A percentile compares a stretch with the other conserved stretches of the same genome.
Conservation (phyloP, 2,888 invertebrate genomes). For the Clepsis dumicolana region DNA sequence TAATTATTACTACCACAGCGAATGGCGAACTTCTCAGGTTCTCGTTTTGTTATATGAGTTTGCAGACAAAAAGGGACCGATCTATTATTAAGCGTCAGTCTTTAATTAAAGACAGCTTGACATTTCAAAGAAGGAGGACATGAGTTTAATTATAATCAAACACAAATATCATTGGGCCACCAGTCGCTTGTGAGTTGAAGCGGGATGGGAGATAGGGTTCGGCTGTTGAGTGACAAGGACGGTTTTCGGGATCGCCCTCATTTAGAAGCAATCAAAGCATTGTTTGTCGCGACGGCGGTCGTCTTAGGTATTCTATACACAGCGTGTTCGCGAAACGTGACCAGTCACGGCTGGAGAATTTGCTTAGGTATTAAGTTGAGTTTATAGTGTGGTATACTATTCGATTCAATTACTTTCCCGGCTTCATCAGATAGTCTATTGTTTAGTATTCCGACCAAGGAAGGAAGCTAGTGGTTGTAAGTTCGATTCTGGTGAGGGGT, state of each 20-base stretch:
- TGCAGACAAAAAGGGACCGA: conserved; percentile 65
- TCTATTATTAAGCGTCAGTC: conserved; percentile 73
- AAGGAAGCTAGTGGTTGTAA: too few species aligned
- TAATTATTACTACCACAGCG: conserved; percentile 41
- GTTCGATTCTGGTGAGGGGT: too few species aligned
- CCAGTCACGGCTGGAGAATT: background rate
- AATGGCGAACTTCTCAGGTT: conserved; percentile 49
- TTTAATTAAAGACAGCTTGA: conserved; percentile 85
- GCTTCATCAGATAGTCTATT: background rate
- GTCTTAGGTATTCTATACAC: conserved; percentile 38
- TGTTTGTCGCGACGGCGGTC: conserved; percentile 71
- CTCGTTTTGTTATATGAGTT: conserved; percentile 56
- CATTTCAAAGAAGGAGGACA: conserved; percentile 85
- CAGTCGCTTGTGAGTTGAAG: conserved; percentile 56
- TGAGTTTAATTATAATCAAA: conserved; percentile 82
- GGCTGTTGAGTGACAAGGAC: conserved; percentile 68
- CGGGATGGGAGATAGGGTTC: conserved; percentile 59
- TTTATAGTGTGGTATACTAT: background rate
- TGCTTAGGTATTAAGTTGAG: background rate
- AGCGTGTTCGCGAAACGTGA: conserved; percentile 3
- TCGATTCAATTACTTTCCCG: background rate
- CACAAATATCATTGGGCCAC: conserved; percentile 85
- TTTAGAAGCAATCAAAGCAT: conserved; percentile 76
- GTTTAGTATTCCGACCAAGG: background rate
- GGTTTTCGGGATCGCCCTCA: conserved; percentile 76